Evolutionary conservation across 1,140 invertebrate genomes (phyloP).

Genomic region (Antheraea mylitta): DNA sequence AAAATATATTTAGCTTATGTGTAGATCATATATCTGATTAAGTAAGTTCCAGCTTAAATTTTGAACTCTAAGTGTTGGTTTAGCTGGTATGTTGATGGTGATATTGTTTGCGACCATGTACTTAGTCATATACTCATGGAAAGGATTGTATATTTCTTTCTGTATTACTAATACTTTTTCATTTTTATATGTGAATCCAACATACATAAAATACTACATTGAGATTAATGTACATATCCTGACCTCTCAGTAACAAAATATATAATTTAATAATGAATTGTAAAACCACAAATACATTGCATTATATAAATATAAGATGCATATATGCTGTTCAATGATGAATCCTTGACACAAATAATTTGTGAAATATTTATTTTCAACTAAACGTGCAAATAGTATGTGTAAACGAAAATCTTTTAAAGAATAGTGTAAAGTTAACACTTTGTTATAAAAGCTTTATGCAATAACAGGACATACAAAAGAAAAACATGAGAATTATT

Average conservation of each 20-base stretch:
- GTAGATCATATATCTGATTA: no score
- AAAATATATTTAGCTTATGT: no score
- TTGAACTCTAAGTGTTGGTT: no score
- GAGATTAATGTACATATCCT: no score
- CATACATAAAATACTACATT: no score
- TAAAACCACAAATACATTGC: neutral
- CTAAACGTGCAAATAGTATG: neutral
- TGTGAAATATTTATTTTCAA: slow-evolving; percentile 11
- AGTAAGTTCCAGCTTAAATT: no score
- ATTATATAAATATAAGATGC: neutral
- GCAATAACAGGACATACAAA: neutral
- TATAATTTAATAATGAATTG: neutral
- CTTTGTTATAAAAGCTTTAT: neutral
- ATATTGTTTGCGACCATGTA: no score
- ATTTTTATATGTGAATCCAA: no score
- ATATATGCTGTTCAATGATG: slow-evolving; percentile 6
- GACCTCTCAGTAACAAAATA: neutral
- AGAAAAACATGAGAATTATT: neutral
- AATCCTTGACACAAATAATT: slow-evolving; percentile 17
- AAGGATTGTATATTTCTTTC: no score
- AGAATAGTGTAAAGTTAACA: neutral
- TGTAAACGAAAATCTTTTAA: neutral
- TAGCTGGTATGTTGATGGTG: no score
- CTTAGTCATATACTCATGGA: no score
- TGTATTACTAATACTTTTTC: no score